Base-by-base conservation (phyloP, 2,888 invertebrate genomes). In the Cataglyphis cursor region DNA sequence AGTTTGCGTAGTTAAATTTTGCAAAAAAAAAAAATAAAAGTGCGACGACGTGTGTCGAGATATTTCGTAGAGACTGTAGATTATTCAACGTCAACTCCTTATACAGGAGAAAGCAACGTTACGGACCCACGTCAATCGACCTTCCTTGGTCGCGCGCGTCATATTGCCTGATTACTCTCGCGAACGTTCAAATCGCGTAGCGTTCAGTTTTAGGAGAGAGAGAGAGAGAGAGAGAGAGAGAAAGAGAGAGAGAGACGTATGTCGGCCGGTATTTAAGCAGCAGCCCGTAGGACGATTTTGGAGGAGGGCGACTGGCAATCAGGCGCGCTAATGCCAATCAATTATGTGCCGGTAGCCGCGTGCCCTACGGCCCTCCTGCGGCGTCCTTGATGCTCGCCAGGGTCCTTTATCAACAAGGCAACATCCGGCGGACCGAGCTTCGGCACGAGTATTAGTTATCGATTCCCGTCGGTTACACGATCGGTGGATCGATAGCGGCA, bases 281-380 rank as follows among this genome's bases (percentile, higher is more conserved):
- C 89, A 91, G 81, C 89, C 90, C 89, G 86, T 86, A 89, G 91
- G 91, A 90, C 83, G 88, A 81, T 85, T 85, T 65, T 51, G 62
- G 59, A 48, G 82, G 82, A 54, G 64, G 90, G 89, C 84, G 81
- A 85, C 80, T 85, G 89, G 93, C 94, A 94, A 94, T 94, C 94
- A 94, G 93, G 92, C 92, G 92, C 90, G 92, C 91, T 94, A 94
- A 94, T 94, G 93, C 93, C 94, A 94, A 94, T 94, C 94, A 94
- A 94, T 94, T 94, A 94, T 94, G 94, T 93, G 92, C 92, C 89
- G 88, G 88, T 89, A 86, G 59, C 73, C 57, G 59, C 78, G 78
- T 73, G 78, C 85, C 88, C 89, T 66, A 82, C 68, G 80, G 78
- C 59, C 90, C 83, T 76, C 57, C n/a, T 24, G 65, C 41, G 44